phyloP scores from a whole-genome alignment of 2,888 invertebrate species.

The Aspidiotus destructor region DNA sequence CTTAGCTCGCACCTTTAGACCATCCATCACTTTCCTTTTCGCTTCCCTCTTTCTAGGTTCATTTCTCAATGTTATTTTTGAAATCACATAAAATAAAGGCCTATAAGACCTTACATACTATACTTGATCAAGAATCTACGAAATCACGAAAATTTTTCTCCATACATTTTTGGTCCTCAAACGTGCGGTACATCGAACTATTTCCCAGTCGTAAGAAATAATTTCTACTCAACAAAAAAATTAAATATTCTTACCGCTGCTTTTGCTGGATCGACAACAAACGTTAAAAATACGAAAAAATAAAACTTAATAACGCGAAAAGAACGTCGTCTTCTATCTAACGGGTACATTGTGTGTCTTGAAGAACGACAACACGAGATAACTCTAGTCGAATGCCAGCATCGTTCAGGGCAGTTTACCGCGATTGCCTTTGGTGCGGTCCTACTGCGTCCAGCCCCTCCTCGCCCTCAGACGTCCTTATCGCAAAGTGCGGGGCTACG shows the following conservation, averaged over 20 bases:
- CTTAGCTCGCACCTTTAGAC: no score
- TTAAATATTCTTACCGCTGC: conserved; percentile 26
- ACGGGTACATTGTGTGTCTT: conserved; percentile 16
- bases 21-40: no score
- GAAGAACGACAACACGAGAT: conserved; percentile 7
- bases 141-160: no score
- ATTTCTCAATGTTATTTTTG: no score
- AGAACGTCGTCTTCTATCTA: conserved; percentile 26
- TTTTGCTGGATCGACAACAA: conserved; percentile 12
- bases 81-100: no score
- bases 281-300: conserved; percentile 17
- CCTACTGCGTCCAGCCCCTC: conserved; percentile 18
- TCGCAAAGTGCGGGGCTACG: conserved; percentile 16
- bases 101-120: no score
- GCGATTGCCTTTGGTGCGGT: conserved; percentile 27
- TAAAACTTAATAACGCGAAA: conserved; percentile 10
- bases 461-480: conserved; percentile 12
- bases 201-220: neutral
- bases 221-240: no score
- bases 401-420: conserved; percentile 20
- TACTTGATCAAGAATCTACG: no score
- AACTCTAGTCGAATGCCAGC: conserved; percentile 19
- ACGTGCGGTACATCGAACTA: neutral
- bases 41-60: no score
- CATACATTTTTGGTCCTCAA: no score